A percentile compares a stretch with the other conserved stretches of the same genome.
These are phyloP conservation scores for Plebejus melissa DNA, from an alignment of 2,888 invertebrate species.

Conservation along the genomic window DNA sequence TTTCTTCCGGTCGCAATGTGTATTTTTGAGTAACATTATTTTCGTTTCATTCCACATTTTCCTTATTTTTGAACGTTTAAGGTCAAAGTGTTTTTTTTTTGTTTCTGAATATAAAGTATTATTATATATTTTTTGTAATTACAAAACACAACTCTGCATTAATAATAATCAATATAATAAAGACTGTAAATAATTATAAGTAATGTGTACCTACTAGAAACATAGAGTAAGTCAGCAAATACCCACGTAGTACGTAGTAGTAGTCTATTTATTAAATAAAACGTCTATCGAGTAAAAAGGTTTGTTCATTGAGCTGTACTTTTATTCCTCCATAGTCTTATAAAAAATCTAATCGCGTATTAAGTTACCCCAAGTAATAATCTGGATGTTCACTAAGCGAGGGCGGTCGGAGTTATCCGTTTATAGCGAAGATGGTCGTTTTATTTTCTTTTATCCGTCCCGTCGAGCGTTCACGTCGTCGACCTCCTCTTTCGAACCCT, in stretches of 20 bases:
- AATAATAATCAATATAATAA: no score
- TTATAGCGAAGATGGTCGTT: slow-evolving; percentile 68
- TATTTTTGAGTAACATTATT: neutral
- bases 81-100: no score
- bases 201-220: neutral
- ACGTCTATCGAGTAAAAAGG: slow-evolving; percentile 6
- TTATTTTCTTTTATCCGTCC: slow-evolving; percentile 71
- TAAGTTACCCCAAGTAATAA: slow-evolving; percentile 42
- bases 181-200: neutral
- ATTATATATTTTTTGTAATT: no score
- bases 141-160: no score
- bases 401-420: slow-evolving; percentile 68
- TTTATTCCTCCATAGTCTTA: slow-evolving; percentile 25
- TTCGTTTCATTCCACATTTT: neutral
- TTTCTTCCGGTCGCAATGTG: slow-evolving; percentile 1
- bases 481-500: slow-evolving; percentile 67
- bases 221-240: neutral
- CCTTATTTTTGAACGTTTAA: no score
- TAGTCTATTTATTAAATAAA: neutral
- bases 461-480: slow-evolving; percentile 54
- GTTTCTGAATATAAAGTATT: no score
- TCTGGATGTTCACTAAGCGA: slow-evolving; percentile 60
- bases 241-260: neutral
- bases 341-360: slow-evolving; percentile 39
- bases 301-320: slow-evolving; percentile 9